These are phyloP conservation scores for Chaetogeoica ovagalla DNA, from an alignment of 2,888 invertebrate genomes.

Conservation along the genomic window DNA sequence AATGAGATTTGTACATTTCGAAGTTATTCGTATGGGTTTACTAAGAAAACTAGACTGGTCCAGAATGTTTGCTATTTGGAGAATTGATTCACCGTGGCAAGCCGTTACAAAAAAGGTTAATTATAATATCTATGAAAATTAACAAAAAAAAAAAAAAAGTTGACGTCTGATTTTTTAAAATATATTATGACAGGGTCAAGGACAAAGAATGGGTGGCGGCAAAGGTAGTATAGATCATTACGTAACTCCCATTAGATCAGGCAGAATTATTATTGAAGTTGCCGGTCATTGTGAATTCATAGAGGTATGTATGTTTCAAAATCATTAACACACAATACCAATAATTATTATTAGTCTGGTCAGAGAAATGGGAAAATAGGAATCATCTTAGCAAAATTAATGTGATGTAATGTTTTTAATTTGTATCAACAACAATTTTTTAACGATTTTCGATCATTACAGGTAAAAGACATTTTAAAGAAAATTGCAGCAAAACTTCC, in stretches of 20 bases:
- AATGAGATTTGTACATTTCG: slow-evolving; percentile 78
- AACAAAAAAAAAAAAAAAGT: not conserved
- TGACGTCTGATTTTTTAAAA: not conserved
- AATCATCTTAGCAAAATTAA: not conserved
- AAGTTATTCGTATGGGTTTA: slow-evolving; percentile 80
- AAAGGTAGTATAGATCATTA: slow-evolving; percentile 95
- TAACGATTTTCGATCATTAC: slow-evolving; percentile 45
- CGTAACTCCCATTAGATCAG: slow-evolving; percentile 87
- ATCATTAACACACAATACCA: slow-evolving; percentile 13
- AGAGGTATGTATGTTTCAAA: slow-evolving; percentile 65
- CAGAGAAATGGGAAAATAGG: no score
- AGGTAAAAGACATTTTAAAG: slow-evolving; percentile 60
- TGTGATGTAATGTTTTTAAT: not conserved
- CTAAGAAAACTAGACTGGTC: slow-evolving; percentile 77
- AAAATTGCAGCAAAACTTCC: slow-evolving; percentile 81
- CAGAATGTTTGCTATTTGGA: slow-evolving; percentile 92
- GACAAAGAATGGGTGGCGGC: slow-evolving; percentile 75
- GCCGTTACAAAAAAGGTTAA: slow-evolving; percentile 79
- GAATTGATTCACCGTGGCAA: slow-evolving; percentile 95
- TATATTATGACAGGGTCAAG: slow-evolving; percentile 39
- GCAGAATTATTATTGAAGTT: slow-evolving; percentile 89
- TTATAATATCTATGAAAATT: not conserved
- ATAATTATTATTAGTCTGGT: not conserved
- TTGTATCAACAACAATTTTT: not conserved
- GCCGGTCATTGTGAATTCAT: slow-evolving; percentile 86